Evolutionary conservation across 1,140 invertebrate species (phyloP).

Genomic region (Drosophila grimshawi): DNA sequence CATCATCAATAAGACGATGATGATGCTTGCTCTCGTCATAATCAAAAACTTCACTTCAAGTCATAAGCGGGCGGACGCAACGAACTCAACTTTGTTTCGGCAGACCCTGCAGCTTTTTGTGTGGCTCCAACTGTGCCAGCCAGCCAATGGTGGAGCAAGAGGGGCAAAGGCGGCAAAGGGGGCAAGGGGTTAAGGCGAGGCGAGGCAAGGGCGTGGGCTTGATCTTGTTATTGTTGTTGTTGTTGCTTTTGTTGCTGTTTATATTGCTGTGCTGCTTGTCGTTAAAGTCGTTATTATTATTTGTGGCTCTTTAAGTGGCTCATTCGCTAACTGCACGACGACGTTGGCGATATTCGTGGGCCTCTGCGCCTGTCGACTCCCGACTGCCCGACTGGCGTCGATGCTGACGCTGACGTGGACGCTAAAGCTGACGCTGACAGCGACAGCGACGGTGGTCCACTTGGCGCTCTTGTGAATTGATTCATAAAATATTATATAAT

Average conservation of each 20-base stretch:
- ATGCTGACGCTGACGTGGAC: constrained; percentile 47
- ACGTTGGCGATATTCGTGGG: constrained; percentile 79
- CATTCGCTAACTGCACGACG: constrained; percentile 82
- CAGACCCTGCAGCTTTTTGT: constrained; percentile 41
- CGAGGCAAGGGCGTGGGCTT: constrained; percentile 52
- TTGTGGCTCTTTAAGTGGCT: constrained; percentile 82
- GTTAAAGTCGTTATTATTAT: constrained; percentile 83
- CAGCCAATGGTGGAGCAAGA: neutral
- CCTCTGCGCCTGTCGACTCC: constrained; percentile 35
- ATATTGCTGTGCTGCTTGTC: constrained; percentile 66
- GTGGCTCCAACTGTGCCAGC: constrained; percentile 32
- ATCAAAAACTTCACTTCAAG: constrained; percentile 55
- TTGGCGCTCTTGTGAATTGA: constrained; percentile 82
- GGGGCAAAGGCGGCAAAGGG: neutral
- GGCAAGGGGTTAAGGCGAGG: constrained; percentile 28
- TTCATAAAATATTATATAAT: constrained; percentile 83
- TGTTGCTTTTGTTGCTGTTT: constrained; percentile 58
- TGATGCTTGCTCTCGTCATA: constrained; percentile 44
- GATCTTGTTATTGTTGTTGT: constrained; percentile 36
- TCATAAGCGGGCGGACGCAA: constrained; percentile 71
- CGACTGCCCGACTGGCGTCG: constrained; percentile 51
- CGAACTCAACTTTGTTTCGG: constrained; percentile 66
- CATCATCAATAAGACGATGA: constrained; percentile 10
- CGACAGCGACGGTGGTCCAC: constrained; percentile 74
- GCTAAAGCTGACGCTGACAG: constrained; percentile 58